These are phyloP conservation scores for Theropithecus gelada DNA, from an alignment of 2,113 vertebrate species.

Conservation along the genomic window DNA sequence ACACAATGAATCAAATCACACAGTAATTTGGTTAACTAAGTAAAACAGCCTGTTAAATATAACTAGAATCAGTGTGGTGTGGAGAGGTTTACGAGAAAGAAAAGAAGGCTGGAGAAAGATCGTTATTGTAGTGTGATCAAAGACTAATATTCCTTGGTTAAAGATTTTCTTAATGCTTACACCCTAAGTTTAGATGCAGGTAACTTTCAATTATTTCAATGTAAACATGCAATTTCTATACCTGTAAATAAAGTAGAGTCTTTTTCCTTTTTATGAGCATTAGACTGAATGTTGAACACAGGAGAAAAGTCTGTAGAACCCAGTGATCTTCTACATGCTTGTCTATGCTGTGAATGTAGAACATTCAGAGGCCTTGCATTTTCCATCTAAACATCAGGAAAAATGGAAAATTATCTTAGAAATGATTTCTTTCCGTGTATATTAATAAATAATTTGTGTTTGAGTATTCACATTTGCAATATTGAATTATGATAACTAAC, in stretches of 20 bases:
- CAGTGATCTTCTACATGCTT: not conserved
- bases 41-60: not conserved
- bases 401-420: slow-evolving; percentile 20
- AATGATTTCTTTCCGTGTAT: not conserved
- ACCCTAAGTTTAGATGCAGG: not conserved
- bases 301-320: not conserved
- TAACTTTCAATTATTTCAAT: not conserved
- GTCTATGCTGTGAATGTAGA: not conserved
- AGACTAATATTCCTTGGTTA: not conserved
- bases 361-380: not conserved
- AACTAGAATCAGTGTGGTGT: not conserved
- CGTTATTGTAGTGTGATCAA: not conserved
- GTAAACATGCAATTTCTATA: slow-evolving; percentile 2
- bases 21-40: not conserved
- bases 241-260: slow-evolving; percentile 25
- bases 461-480: not conserved
- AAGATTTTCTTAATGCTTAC: not conserved
- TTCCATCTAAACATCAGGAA: slow-evolving; percentile 24
- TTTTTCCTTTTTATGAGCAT: not conserved
- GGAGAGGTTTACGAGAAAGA: not conserved
- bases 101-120: not conserved
- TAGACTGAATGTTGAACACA: not conserved
- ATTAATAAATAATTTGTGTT: not conserved
- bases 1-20: not conserved
- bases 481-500: not conserved